Conservation (phyloP, 2,797 vertebrate genomes). For the Scleropages formosus region DNA sequence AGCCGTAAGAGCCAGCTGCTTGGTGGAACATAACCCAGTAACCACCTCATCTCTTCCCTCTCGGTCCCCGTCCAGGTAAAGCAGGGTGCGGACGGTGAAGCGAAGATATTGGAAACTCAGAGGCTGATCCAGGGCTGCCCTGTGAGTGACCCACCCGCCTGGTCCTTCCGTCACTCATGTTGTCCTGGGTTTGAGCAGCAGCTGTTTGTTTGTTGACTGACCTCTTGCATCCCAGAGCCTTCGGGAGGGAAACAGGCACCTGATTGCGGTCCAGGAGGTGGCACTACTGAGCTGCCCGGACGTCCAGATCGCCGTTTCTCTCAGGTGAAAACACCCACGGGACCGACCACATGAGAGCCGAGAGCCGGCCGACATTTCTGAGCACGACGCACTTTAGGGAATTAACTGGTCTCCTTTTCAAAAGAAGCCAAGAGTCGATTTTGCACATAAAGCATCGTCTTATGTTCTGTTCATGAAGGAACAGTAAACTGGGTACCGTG, state of each 20-base stretch:
- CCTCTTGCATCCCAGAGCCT: slow-evolving; percentile 61
- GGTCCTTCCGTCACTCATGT: background rate
- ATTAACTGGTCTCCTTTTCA: no score
- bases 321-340: slow-evolving; percentile 67
- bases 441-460: no score
- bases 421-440: no score
- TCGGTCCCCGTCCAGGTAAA: slow-evolving; percentile 66
- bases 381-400: background rate
- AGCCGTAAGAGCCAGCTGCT: background rate
- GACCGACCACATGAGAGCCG: no score
- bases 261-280: slow-evolving; percentile 74
- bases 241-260: slow-evolving; percentile 72
- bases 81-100: slow-evolving; percentile 57
- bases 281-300: slow-evolving; percentile 67
- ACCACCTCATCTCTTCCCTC: background rate
- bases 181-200: no score
- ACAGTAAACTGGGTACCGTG: no score
- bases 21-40: background rate
- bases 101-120: slow-evolving; percentile 68
- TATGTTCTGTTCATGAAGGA: no score
- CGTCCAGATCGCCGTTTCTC: slow-evolving; percentile 64
- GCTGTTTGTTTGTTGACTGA: background rate
- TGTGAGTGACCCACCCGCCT: slow-evolving; percentile 56
- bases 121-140: slow-evolving; percentile 73
- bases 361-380: background rate